Evolutionary conservation across 37 sponge, comb jelly and placozoan genomes (phyloP).

Genomic region (Cladorhizidae sp.): DNA sequence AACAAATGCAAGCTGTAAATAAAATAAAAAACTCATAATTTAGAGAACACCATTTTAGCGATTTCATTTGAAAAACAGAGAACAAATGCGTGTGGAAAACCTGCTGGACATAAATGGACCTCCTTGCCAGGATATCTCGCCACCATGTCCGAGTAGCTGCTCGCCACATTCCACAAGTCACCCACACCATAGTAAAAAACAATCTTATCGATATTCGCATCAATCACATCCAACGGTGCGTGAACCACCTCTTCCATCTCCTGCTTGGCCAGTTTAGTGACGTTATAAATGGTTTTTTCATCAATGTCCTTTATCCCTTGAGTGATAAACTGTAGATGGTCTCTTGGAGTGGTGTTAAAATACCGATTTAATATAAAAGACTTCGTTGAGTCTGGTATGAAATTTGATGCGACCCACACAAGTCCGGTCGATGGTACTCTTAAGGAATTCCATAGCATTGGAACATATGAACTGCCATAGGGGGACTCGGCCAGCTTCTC

Average conservation of each 20-base stretch:
- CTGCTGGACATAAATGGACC: slow-evolving; percentile 37
- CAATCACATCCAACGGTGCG: slow-evolving; percentile 25
- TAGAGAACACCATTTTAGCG: slow-evolving; percentile 57
- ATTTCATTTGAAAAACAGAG: slow-evolving; percentile 43
- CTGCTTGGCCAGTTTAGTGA: slow-evolving; percentile 54
- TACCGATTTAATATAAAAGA: neutral
- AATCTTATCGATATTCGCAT: slow-evolving; percentile 40
- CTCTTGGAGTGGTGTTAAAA: slow-evolving; percentile 29
- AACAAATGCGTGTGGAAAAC: slow-evolving; percentile 72
- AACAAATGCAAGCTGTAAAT: no score
- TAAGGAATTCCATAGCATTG: slow-evolving; percentile 34
- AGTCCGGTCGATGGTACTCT: slow-evolving; percentile 6
- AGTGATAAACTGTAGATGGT: slow-evolving; percentile 31
- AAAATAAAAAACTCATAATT: neutral
- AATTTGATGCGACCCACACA: slow-evolving; percentile 23
- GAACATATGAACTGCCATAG: slow-evolving; percentile 23
- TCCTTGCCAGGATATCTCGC: slow-evolving; percentile 54
- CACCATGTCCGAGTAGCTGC: slow-evolving; percentile 27
- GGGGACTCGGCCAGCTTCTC: slow-evolving; percentile 67
- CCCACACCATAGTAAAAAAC: slow-evolving; percentile 69
- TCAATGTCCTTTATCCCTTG: slow-evolving; percentile 37
- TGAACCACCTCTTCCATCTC: slow-evolving; percentile 63
- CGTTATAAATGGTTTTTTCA: slow-evolving; percentile 44
- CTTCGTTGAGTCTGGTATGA: slow-evolving; percentile 1
- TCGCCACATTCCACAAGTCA: slow-evolving; percentile 60